Conservation (phyloP, 1,140 invertebrate species). For the Lerema accius region DNA sequence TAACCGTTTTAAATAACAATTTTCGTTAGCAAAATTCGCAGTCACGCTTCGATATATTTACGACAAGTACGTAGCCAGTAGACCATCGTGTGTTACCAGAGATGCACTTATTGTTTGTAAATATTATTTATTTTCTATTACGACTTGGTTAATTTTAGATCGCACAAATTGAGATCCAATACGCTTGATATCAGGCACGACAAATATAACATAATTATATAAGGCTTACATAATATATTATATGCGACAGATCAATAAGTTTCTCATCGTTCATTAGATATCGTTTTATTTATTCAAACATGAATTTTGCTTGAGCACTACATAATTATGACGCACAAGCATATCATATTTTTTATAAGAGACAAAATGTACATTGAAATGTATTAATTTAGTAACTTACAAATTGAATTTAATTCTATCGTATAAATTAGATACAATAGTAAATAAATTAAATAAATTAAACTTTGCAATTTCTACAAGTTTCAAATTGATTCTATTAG, state of each 20-base stretch:
- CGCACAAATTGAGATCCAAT: conserved; percentile 25
- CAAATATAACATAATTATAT: neutral
- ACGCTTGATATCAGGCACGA: conserved; percentile 8
- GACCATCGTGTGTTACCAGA: neutral
- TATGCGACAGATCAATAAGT: neutral
- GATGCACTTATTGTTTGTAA: conserved; percentile 26
- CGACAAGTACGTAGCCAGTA: neutral
- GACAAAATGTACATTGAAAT: neutral
- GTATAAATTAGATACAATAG: neutral
- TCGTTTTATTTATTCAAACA: neutral
- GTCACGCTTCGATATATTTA: neutral
- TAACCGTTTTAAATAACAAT: no score
- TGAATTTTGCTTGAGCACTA: conserved; percentile 21
- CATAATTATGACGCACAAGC: conserved; percentile 25
- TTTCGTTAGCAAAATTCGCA: neutral
- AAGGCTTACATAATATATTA: conserved; percentile 1
- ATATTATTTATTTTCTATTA: conserved; percentile 10
- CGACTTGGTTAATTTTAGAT: conserved; percentile 8
- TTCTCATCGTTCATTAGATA: conserved; percentile 5
- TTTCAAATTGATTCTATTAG: no score
- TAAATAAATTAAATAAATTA: no score
- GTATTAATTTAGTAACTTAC: no score
- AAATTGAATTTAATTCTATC: no score
- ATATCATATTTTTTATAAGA: neutral
- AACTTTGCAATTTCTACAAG: no score